Conservation (phyloP, 1,140 invertebrate species). For the Conus betulinus region DNA sequence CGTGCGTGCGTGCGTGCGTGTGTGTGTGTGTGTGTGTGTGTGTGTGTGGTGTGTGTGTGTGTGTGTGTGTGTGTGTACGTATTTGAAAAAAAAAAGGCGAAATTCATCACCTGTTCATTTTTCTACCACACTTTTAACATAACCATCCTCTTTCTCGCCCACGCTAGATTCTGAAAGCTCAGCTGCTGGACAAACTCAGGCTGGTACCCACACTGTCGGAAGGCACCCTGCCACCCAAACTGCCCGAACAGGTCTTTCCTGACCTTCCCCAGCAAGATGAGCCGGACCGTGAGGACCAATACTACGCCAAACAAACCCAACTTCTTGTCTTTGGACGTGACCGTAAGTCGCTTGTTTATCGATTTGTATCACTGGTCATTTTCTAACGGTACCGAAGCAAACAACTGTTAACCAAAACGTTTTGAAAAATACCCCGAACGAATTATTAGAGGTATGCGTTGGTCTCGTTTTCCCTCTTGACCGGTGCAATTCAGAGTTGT, state of each 20-base stretch:
- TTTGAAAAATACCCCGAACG: too few relatives aligned
- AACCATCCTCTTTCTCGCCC: too few relatives aligned
- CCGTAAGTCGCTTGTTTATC: neutral
- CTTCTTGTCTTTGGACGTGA: constrained; percentile 32
- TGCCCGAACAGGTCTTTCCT: constrained; percentile 34
- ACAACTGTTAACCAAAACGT: too few relatives aligned
- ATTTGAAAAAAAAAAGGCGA: too few relatives aligned
- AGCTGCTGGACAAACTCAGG: constrained; percentile 33
- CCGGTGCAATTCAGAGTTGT: too few relatives aligned
- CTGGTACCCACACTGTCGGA: neutral
- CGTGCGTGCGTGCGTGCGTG: too few relatives aligned
- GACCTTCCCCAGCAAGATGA: constrained; percentile 7
- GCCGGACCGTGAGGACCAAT: neutral
- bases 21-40: too few relatives aligned
- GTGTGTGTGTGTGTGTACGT: too few relatives aligned
- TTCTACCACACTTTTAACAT: neutral
- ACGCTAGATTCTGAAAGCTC: constrained; percentile 25
- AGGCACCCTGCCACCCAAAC: constrained; percentile 26
- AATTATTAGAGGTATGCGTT: too few relatives aligned
- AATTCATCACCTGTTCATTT: neutral
- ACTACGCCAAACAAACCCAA: constrained; percentile 29
- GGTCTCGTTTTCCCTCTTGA: too few relatives aligned
- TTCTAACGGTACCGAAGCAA: too few relatives aligned
- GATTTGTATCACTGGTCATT: neutral
- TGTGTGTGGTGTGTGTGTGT: too few relatives aligned